Conservation (phyloP, 2,113 vertebrate species). For the Osmerus eperlanus region DNA sequence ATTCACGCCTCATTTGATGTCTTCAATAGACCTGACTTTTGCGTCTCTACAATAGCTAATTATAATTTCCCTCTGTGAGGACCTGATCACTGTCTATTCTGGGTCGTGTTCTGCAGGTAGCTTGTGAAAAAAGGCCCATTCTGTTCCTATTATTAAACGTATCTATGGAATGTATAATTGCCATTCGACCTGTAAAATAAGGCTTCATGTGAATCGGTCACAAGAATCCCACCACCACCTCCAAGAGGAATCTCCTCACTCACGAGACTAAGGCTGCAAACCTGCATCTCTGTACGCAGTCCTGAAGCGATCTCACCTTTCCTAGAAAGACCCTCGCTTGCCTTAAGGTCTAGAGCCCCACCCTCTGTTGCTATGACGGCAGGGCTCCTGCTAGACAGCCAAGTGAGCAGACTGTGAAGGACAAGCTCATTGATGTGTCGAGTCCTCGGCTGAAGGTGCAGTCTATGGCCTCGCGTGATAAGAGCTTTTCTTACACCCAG, state of each 20-base stretch:
- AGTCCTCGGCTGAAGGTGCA: constrained; percentile 53
- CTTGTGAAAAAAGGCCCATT: constrained; percentile 8
- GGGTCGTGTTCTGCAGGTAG: constrained; percentile 49
- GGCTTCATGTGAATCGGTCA: no score
- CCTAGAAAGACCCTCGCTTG: no score
- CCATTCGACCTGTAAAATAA: neutral
- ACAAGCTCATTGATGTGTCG: constrained; percentile 56
- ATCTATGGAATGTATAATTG: neutral
- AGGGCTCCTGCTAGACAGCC: no score
- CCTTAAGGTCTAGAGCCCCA: no score
- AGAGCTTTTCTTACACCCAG: constrained; percentile 44
- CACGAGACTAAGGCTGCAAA: no score
- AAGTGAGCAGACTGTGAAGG: constrained; percentile 44
- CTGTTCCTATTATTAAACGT: neutral
- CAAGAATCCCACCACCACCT: no score
- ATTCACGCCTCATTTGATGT: constrained; percentile 68
- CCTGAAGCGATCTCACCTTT: no score
- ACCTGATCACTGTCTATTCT: constrained; percentile 66
- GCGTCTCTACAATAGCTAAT: constrained; percentile 68
- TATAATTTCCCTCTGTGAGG: constrained; percentile 65
- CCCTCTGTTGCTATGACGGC: no score
- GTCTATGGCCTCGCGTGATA: constrained; percentile 63
- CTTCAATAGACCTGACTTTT: constrained; percentile 60
- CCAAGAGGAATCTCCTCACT: no score
- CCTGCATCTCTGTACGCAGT: no score